phyloP scores from a whole-genome alignment of 2,888 invertebrate genomes.

The Drosophila lacicola region DNA sequence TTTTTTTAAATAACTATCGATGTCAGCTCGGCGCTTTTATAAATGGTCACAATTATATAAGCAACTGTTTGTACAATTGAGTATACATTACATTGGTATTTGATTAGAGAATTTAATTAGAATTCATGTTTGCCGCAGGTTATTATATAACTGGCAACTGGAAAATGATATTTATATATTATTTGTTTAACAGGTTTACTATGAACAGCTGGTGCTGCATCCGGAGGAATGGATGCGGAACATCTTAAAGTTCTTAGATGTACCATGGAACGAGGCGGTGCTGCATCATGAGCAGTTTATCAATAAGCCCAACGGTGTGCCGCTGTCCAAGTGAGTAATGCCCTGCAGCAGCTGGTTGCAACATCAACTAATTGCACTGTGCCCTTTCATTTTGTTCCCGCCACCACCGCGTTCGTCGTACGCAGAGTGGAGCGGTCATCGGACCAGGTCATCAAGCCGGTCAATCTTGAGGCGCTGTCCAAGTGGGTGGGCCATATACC shows the following conservation, averaged over 20 bases:
- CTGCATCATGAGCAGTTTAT: slow-evolving; percentile 99
- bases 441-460: slow-evolving; percentile 99
- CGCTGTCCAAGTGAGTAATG: slow-evolving; percentile 94
- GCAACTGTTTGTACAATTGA: too few relatives aligned
- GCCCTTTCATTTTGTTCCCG: slow-evolving; percentile 61
- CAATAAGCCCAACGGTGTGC: slow-evolving; percentile 97
- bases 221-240: slow-evolving; percentile 95
- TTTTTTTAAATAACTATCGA: too few relatives aligned
- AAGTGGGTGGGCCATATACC: slow-evolving; percentile 97
- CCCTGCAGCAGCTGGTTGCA: neutral
- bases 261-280: slow-evolving; percentile 98
- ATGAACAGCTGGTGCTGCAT: slow-evolving; percentile 98
- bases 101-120: too few relatives aligned
- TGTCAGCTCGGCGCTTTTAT: too few relatives aligned
- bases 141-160: too few relatives aligned
- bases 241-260: slow-evolving; percentile 94
- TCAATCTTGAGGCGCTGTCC: slow-evolving; percentile 97
- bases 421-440: slow-evolving; percentile 97
- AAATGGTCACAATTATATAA: too few relatives aligned
- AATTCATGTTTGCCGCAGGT: too few relatives aligned
- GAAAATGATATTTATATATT: neutral
- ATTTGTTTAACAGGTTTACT: slow-evolving; percentile 89
- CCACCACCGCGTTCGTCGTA: neutral
- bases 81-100: too few relatives aligned
- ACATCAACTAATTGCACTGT: slow-evolving; percentile 26